Conservation (phyloP, 37 sponge, comb jelly and placozoan species). For the Bolinopsis microptera region DNA sequence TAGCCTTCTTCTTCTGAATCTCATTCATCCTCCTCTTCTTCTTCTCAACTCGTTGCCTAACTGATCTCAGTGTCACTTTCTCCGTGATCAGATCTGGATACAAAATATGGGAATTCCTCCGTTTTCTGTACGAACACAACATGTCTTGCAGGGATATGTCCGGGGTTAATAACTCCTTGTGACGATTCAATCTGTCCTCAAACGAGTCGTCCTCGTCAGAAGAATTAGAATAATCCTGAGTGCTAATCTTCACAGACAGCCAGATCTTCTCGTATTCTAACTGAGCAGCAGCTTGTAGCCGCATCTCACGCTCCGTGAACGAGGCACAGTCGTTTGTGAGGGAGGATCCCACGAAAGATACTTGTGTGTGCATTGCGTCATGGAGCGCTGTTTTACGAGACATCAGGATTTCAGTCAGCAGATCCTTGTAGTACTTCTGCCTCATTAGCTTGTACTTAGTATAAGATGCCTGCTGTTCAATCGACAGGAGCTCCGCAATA, state of each 20-base stretch:
- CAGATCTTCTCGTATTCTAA: constrained; percentile 62
- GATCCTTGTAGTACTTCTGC: constrained; percentile 21
- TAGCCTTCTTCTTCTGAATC: background rate
- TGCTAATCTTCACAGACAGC: constrained; percentile 49
- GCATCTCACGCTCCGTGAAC: constrained; percentile 23
- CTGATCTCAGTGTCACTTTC: constrained; percentile 59
- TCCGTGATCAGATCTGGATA: constrained; percentile 62
- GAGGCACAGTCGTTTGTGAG: background rate
- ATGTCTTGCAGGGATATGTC: constrained; percentile 22
- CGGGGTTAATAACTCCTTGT: background rate
- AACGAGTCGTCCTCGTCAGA: constrained; percentile 63
- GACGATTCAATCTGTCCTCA: constrained; percentile 49
- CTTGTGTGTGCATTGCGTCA: background rate
- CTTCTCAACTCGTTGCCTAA: constrained; percentile 31
- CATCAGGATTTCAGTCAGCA: constrained; percentile 52
- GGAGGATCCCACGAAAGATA: background rate
- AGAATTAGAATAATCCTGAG: constrained; percentile 53
- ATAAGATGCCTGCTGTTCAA: constrained; percentile 41
- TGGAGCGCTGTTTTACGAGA: constrained; percentile 19
- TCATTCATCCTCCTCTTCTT: constrained; percentile 42
- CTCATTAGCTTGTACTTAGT: constrained; percentile 19
- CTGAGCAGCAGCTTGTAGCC: constrained; percentile 25
- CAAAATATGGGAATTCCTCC: constrained; percentile 45
- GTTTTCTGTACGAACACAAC: constrained; percentile 22
- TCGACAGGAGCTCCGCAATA: constrained; percentile 31